phyloP scores from a whole-genome alignment of 2,888 invertebrate genomes.

The Oasisia sp. region DNA sequence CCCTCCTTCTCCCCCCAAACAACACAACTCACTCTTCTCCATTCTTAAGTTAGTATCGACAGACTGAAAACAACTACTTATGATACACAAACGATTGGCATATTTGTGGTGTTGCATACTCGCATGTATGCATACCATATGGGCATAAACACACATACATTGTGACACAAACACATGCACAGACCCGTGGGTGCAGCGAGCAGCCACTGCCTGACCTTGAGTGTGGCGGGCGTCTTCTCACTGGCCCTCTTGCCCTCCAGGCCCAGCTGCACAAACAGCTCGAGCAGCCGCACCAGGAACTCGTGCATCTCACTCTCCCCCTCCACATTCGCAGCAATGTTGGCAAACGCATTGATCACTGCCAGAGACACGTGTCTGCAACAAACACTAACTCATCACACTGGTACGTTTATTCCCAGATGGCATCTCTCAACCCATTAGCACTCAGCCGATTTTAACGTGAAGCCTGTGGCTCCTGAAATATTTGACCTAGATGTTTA shows the following conservation, averaged over 20 bases:
- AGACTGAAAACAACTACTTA: background rate
- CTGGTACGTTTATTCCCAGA: background rate
- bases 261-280: slow-evolving; percentile 97
- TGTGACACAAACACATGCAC: background rate
- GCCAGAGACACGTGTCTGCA: slow-evolving; percentile 86
- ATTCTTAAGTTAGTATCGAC: background rate
- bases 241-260: slow-evolving; percentile 95
- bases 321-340: slow-evolving; percentile 93
- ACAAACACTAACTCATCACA: background rate
- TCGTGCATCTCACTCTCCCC: slow-evolving; percentile 84
- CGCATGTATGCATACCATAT: background rate
- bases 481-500: no score
- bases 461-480: no score
- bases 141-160: background rate
- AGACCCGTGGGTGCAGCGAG: background rate
- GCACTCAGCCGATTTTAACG: no score
- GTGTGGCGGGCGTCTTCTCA: slow-evolving; percentile 81
- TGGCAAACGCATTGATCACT: slow-evolving; percentile 95
- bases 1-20: no score
- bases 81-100: background rate
- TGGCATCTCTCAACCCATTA: no score
- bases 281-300: slow-evolving; percentile 86
- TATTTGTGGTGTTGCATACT: background rate
- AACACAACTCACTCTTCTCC: no score
- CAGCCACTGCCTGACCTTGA: slow-evolving; percentile 67